phyloP scores from a whole-genome alignment of 2,113 vertebrate species.

The Tor tambroides region DNA sequence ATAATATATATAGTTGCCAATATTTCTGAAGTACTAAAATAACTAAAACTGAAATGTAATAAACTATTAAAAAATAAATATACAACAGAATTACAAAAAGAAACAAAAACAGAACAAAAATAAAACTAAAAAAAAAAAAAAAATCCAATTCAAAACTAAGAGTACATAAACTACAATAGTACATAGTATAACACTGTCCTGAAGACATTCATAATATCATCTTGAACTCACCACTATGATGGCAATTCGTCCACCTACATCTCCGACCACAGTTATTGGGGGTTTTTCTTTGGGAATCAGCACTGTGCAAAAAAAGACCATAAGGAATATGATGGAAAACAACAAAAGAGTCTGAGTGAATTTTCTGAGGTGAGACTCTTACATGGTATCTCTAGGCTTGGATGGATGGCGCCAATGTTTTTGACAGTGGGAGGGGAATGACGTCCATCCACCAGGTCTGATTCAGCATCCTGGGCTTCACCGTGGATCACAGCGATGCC shows the following conservation, averaged over 20 bases:
- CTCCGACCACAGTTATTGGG: constrained; percentile 97
- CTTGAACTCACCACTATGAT: constrained; percentile 91
- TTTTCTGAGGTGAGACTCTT: constrained; percentile 58
- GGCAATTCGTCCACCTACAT: constrained; percentile 95
- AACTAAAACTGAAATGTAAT: no score
- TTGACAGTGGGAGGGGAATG: constrained; percentile 93
- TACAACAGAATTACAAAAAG: no score
- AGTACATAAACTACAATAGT: no score
- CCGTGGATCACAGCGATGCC: constrained; percentile 96
- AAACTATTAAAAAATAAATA: no score
- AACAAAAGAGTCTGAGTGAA: neutral
- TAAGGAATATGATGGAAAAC: neutral
- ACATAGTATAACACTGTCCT: neutral
- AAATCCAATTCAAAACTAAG: no score
- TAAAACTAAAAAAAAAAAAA: no score
- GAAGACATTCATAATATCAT: neutral
- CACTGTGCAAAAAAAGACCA: constrained; percentile 75
- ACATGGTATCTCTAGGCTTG: constrained; percentile 95
- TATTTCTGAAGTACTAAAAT: no score
- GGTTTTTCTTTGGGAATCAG: constrained; percentile 98
- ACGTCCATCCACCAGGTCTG: constrained; percentile 94
- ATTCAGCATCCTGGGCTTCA: constrained; percentile 95
- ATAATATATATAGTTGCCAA: no score
- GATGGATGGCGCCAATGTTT: constrained; percentile 89
- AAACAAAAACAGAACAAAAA: no score